Evolutionary conservation across 2,113 vertebrate species (phyloP).

Genomic region (Bucco capensis): DNA sequence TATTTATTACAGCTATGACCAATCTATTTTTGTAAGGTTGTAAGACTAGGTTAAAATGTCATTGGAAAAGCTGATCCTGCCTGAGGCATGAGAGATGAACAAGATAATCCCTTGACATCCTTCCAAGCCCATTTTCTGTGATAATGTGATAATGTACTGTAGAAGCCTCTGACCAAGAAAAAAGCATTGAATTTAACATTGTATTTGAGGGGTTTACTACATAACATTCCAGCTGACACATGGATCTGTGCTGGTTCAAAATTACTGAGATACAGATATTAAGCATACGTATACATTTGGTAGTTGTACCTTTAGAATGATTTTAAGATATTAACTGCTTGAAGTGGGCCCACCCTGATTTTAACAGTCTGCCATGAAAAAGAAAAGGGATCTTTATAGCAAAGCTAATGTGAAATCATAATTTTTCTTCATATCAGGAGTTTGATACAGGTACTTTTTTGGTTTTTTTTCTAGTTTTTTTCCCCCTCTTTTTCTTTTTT

Average conservation of each 20-base stretch:
- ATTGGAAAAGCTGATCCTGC: neutral
- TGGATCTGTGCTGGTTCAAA: neutral
- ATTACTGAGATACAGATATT: neutral
- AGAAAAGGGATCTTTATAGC: neutral
- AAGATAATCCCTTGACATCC: neutral
- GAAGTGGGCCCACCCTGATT: neutral
- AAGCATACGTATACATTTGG: accelerated
- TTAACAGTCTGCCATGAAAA: neutral
- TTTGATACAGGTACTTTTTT: neutral
- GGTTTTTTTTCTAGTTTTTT: too few relatives aligned
- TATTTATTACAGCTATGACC: neutral
- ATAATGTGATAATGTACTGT: neutral
- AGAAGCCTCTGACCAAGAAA: neutral
- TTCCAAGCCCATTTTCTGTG: neutral
- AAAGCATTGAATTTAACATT: neutral
- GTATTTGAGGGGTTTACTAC: neutral
- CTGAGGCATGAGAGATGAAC: neutral
- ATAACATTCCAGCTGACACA: neutral
- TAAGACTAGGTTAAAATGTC: neutral
- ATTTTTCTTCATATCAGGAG: neutral
- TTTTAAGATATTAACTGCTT: neutral
- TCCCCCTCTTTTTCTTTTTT: too few relatives aligned
- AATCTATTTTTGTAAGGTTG: neutral
- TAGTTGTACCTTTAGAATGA: neutral
- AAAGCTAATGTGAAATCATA: neutral